Base-by-base conservation (phyloP, 1,140 invertebrate genomes). In the Portunus trituberculatus region DNA sequence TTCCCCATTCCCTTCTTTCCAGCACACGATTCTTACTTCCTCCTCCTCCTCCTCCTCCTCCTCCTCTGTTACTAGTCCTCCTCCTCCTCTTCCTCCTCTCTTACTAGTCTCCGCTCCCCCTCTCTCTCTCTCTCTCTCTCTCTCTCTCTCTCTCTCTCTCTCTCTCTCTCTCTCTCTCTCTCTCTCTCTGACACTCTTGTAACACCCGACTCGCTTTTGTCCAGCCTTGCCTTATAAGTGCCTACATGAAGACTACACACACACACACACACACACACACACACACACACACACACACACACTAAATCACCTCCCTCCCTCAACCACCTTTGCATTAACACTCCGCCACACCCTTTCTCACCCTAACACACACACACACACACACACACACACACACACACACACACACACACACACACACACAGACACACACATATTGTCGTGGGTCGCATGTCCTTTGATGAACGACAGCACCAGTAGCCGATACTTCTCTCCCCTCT, bases 321-420 rank as follows among this genome's bases (percentile, higher is more conserved):
- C 67, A 25, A 76, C 67, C 67, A n/a, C 67, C 67, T 76, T 39
- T 76, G 67, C 67, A 76, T 76, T 76, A 76, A n/a, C 67, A 76
- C 67, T 20, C 67, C 8, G 25, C 67, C 67, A n/a, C 67, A 76
- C 67, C 67, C 67, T 76, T 76, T n/a, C 20, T 76, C 67, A 76
- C 67, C 25, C 67, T 76, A 59, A 59, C 52, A 76, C 67, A 76
- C 67, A 76, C n/a, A 76, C 67, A 76, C 67, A 76, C 67, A 76
- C 67, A 76, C 67, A 76, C 67, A 76, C 67, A 76, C n/a, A 76
- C 67, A 90, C 48, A 90, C 88, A n/a, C 67, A 76, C 67, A 76
- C 67, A 76, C 67, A 76, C n/a, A 76, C 67, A 76, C 67, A 76
- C 67, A 76, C 67, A 76, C 67, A 76, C 67, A 76, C 67, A 76